These are phyloP conservation scores for Lordiphosa mommai DNA, from an alignment of 1,140 invertebrate genomes.

Conservation along the genomic window DNA sequence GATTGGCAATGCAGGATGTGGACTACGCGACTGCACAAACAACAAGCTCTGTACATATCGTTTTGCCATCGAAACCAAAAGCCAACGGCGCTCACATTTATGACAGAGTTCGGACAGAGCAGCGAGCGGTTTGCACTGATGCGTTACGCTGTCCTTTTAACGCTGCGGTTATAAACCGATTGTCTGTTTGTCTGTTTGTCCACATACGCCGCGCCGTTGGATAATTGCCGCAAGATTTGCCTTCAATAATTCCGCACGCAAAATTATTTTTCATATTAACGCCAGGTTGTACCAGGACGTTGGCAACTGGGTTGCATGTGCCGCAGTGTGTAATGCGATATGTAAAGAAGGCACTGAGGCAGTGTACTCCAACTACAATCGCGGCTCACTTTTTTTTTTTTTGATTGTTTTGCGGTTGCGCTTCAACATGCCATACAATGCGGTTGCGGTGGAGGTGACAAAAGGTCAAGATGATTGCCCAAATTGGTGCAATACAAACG, in stretches of 20 bases:
- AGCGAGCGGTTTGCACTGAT: conserved; percentile 14
- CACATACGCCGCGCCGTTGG: conserved; percentile 7
- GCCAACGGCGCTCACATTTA: conserved; percentile 20
- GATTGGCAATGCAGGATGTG: conserved; percentile 50
- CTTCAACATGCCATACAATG: not conserved
- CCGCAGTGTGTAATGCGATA: conserved; percentile 35
- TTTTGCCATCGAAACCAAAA: conserved; percentile 34
- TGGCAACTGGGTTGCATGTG: conserved; percentile 4
- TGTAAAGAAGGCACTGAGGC: conserved; percentile 33
- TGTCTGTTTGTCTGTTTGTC: conserved; percentile 55
- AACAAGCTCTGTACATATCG: conserved; percentile 25
- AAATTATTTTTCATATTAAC: conserved; percentile 68
- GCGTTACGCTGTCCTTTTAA: conserved; percentile 58
- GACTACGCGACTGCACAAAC: conserved; percentile 18
- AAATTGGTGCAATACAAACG: conserved; percentile 18
- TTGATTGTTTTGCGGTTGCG: conserved; percentile 52
- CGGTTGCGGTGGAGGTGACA: conserved; percentile 15
- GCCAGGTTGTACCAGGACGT: conserved; percentile 19
- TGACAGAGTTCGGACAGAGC: conserved; percentile 7
- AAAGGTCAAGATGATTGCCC: conserved; percentile 35
- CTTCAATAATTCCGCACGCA: conserved; percentile 63
- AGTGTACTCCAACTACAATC: conserved; percentile 16
- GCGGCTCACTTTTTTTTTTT: conserved; percentile 27
- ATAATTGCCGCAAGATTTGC: conserved; percentile 70
- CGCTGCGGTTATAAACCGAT: conserved; percentile 65